Conservation (phyloP, 1,140 invertebrate genomes). For the Hetaerina americana region DNA sequence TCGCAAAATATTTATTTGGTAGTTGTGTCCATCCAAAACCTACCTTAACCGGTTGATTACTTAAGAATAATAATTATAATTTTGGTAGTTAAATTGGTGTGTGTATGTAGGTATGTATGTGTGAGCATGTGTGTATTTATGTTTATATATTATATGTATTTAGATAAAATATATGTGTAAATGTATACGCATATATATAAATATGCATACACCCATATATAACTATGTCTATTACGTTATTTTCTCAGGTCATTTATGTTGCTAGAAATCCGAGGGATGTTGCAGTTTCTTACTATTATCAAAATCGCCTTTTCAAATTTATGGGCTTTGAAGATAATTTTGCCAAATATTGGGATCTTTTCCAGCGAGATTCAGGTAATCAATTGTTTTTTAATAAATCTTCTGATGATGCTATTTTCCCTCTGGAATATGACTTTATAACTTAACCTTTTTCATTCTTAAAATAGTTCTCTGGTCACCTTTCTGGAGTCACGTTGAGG, state of each 20-base stretch:
- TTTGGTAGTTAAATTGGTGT: too few species aligned
- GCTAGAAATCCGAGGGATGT: conserved; percentile 76
- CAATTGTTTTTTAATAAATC: not conserved
- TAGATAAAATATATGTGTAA: too few species aligned
- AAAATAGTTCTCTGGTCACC: conserved; percentile 41
- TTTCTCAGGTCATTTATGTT: conserved; percentile 54
- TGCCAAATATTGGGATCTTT: conserved; percentile 60
- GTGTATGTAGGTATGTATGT: too few species aligned
- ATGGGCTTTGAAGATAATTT: conserved; percentile 61
- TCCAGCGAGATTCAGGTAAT: conserved; percentile 54
- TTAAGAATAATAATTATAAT: too few species aligned
- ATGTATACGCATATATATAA: too few species aligned
- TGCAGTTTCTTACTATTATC: conserved; percentile 69
- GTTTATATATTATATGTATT: too few species aligned
- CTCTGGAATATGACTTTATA: not conserved
- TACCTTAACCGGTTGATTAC: too few species aligned
- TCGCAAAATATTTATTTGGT: too few species aligned
- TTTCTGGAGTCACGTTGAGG: conserved; percentile 57
- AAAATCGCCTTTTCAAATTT: conserved; percentile 54
- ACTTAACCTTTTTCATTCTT: conserved; percentile 13
- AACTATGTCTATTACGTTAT: too few species aligned
- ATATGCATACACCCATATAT: too few species aligned
- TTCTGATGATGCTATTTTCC: not conserved
- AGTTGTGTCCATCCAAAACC: too few species aligned
- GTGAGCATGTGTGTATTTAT: too few species aligned